A percentile compares a stretch with the other conserved stretches of the same genome.
These are phyloP conservation scores for Lampris incognitus DNA, from an alignment of 2,113 vertebrate genomes.

Conservation along the genomic window DNA sequence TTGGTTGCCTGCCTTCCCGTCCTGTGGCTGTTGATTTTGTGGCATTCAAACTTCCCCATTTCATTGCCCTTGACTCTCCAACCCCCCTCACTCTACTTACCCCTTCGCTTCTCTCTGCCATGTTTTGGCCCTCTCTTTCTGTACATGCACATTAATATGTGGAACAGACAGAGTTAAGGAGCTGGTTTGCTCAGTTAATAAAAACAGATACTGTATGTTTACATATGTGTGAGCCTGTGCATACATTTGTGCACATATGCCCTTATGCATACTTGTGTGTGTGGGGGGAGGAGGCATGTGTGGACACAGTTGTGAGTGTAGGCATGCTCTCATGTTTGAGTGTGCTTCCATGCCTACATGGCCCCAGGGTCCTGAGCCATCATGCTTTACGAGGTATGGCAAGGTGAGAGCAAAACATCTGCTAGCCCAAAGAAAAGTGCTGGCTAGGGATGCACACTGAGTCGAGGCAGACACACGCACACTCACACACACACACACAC, in stretches of 20 bases:
- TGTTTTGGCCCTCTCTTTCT: not conserved
- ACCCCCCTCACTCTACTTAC: too few species aligned
- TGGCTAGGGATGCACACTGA: constrained; percentile 59
- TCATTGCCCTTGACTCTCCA: constrained; percentile 51
- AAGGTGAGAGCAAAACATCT: constrained; percentile 82
- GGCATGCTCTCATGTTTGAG: constrained; percentile 26
- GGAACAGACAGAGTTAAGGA: not conserved
- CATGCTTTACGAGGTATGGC: constrained; percentile 82
- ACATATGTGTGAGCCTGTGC: not conserved
- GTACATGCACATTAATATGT: not conserved
- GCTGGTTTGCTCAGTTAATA: not conserved
- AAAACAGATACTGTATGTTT: not conserved
- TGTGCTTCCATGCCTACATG: constrained; percentile 54
- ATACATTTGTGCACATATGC: constrained; percentile 8
- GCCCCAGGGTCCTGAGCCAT: constrained; percentile 72
- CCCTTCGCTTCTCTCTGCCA: too few species aligned
- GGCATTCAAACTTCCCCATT: constrained; percentile 48
- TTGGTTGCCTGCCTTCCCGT: constrained; percentile 7
- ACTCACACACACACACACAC: not conserved
- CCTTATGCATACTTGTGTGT: not conserved
- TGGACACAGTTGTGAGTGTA: not conserved
- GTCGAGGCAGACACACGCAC: constrained; percentile 33
- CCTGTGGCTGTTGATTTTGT: constrained; percentile 28
- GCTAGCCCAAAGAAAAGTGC: constrained; percentile 72
- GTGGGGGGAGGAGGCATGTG: not conserved